Conservation (phyloP, 1,140 invertebrate genomes). For the Bathynomus jamesi region DNA sequence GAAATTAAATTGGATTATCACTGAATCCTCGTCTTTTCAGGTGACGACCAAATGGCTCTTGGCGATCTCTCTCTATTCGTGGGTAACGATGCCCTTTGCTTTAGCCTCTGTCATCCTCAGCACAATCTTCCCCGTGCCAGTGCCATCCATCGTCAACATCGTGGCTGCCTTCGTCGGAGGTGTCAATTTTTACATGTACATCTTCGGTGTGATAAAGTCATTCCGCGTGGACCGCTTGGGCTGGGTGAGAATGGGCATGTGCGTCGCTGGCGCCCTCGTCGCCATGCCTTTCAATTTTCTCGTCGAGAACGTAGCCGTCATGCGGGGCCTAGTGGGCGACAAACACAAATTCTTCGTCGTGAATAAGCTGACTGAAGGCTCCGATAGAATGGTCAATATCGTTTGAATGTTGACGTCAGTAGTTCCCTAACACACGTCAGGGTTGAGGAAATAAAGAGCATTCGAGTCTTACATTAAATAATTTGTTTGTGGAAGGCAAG, state of each 20-base stretch:
- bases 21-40: too few relatives aligned
- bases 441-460: too few relatives aligned
- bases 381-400: conserved; percentile 22
- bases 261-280: conserved; percentile 71
- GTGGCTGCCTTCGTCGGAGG: conserved; percentile 79
- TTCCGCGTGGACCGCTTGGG: conserved; percentile 83
- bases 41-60: conserved; percentile 54
- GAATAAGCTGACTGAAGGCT: conserved; percentile 54
- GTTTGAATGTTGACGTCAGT: conserved; percentile 9
- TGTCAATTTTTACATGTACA: conserved; percentile 91
- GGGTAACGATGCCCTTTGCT: conserved; percentile 87
- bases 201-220: conserved; percentile 91
- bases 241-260: conserved; percentile 64
- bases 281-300: conserved; percentile 86
- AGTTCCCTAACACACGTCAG: too few relatives aligned
- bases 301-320: conserved; percentile 87
- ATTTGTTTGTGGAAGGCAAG: too few relatives aligned
- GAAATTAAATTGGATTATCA: too few relatives aligned
- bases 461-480: too few relatives aligned
- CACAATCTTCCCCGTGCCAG: conserved; percentile 75
- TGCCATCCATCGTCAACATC: conserved; percentile 71
- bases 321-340: conserved; percentile 83
- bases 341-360: conserved; percentile 95
- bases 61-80: conserved; percentile 84
- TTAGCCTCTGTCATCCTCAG: conserved; percentile 81